Evolutionary conservation across 2,797 vertebrate genomes (phyloP), one percentile per base, ranked within the genome.

Genomic region (Sebastiscus tertius): DNA sequence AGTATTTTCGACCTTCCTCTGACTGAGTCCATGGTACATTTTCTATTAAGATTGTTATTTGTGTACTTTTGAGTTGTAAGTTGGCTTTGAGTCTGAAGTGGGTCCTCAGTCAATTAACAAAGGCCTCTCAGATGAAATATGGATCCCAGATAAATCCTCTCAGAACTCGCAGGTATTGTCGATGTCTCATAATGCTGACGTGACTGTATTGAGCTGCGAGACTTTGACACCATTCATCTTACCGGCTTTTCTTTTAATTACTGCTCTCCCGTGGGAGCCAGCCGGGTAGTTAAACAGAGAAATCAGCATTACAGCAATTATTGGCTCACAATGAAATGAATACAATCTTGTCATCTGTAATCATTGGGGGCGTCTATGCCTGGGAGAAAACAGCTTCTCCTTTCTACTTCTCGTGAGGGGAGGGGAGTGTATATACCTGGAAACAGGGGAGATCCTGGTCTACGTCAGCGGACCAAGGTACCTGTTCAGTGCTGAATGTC

Each of bases 231-330:
- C 79, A 89, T 95, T 95, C 90, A 66, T 94, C 93, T 95, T 94
- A 94, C 90, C 90, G 83, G 89, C 94, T 93, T 95, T 95, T 94
- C 94, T 93, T 94, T 96, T 96, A 96, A 96, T 96, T 96, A 95
- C 92, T 70, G 73, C 79, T 86, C 86, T 95, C 96, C 95, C 95
- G 2, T 88, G 96, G 94, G 96, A 95, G 75, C 66, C 88, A 87
- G 90, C 69, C 58, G 89, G 89, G 94, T 96, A 96, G 95, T 96
- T 96, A 96, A 96, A 94, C 93, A 95, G 95, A 94, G 87, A 94
- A 95, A 96, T 95, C 94, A 93, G 95, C 95, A 96, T 96, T 95
- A 93, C 94, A 91, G 94, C 96, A 96, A 96, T 96, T 96, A 96
- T 96, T 96, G 94, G 95, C 92, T 93, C 93, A 93, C 93, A 94